Base-by-base conservation (phyloP, 2,888 invertebrate species). In the Heliconius ismenius region DNA sequence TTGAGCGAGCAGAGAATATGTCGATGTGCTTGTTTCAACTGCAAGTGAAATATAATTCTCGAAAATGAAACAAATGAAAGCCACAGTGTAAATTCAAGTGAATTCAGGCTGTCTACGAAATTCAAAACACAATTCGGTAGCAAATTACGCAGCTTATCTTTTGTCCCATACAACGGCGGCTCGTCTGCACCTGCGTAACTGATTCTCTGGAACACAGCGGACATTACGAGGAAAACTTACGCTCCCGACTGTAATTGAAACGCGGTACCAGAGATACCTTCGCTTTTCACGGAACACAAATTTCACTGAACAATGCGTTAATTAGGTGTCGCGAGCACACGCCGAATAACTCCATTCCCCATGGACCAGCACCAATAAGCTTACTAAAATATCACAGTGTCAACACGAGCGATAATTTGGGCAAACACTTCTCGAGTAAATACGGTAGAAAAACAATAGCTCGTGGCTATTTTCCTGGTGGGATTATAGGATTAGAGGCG, bases 401-500 rank as follows among this genome's bases (percentile, higher is more conserved):
- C 88, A 87, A 86, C 86, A 87, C 85, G 84, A 80, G 79, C 85
- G 88, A 90, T 91, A 90, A 89, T 86, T 86, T 85, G 87, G 83
- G 87, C 89, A 92, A 92, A 92, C 89, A 91, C 82, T 83, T 83
- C 84, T 86, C 85, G 84, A 83, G 88, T 87, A 90, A 90, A 92
- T 89, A 89, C 86, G 83, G 86, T 89, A 84, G 85, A 84, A 89
- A 88, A 92, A 92, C 91, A 92, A 90, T 90, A 89, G 88, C 84
- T 90, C 90, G 90, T 89, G 89, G 87, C 86, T 90, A 80, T 90
- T 92, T 92, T 92, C 91, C 91, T 90, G 89, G 89, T 90, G 79
- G 90, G 92, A 91, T 93, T 92, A 92, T 85, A 85, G 88, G 90
- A 91, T 92, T 91, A 92, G 85, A 84, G 82, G 72, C 81, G 83